Evolutionary conservation across 2,797 vertebrate species (phyloP).

Genomic region (Gymnothorax reevesii): DNA sequence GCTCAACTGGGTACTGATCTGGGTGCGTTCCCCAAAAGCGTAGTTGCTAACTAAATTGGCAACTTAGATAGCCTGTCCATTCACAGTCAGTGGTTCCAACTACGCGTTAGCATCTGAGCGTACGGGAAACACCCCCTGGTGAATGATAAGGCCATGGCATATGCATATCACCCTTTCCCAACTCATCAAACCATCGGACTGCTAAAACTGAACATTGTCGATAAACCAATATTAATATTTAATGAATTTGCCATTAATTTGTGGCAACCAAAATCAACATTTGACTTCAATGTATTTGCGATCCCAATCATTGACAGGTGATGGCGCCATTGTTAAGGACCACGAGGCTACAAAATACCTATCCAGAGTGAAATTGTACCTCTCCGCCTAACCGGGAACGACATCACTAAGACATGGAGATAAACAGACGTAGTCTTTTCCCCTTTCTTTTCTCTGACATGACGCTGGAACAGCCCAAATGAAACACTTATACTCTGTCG

Average conservation of each 20-base stretch:
- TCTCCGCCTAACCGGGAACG: conserved; percentile 8
- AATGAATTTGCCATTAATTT: background rate
- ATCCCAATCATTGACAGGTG: conserved; percentile 77
- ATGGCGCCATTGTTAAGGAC: conserved; percentile 87
- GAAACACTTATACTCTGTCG: background rate
- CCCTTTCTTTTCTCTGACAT: background rate
- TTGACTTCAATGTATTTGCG: conserved; percentile 52
- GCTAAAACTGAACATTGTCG: background rate
- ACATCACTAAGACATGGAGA: background rate
- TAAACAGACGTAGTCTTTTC: background rate
- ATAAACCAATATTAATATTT: background rate
- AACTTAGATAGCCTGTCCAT: too few relatives aligned
- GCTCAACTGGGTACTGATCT: background rate
- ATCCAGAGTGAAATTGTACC: conserved; percentile 18
- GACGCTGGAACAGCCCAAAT: background rate
- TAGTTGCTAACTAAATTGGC: too few relatives aligned
- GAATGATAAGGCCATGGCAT: background rate
- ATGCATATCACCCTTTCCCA: background rate
- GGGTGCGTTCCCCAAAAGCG: background rate
- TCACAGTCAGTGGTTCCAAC: too few relatives aligned
- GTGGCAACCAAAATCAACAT: background rate
- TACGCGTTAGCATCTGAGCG: too few relatives aligned
- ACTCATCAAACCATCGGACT: background rate
- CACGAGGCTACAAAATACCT: conserved; percentile 41
- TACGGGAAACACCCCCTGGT: background rate